Percentiles rank a stretch among this genome's conserved stretches.
Evolutionary conservation across 2,797 vertebrate genomes (phyloP).

Genomic region (Sparus aurata): DNA sequence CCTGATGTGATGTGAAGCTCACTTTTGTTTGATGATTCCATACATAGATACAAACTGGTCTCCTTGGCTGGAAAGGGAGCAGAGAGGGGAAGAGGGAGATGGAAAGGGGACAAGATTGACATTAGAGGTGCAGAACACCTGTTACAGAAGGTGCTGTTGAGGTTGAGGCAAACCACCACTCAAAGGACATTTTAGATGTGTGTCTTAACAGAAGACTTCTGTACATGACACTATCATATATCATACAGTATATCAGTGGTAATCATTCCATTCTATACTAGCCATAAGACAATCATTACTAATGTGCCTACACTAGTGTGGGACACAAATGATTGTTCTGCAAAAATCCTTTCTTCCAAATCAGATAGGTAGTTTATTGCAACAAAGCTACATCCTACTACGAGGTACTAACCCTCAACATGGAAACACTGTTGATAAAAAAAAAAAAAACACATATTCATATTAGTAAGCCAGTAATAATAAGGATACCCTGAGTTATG

Average conservation of each 20-base stretch:
- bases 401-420: background rate
- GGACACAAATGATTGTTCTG: background rate
- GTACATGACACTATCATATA: too few relatives aligned
- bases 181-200: background rate
- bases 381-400: background rate
- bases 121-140: constrained; percentile 54
- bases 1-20: constrained; percentile 83
- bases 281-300: background rate
- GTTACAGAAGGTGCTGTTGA: constrained; percentile 37
- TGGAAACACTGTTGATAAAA: background rate
- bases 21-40: constrained; percentile 86
- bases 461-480: background rate
- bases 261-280: background rate
- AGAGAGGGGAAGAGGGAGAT: constrained; percentile 49
- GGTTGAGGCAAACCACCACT: constrained; percentile 11
- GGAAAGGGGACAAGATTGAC: constrained; percentile 45
- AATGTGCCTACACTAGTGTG: background rate
- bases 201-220: background rate
- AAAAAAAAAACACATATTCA: background rate
- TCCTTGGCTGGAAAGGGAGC: constrained; percentile 76
- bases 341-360: background rate
- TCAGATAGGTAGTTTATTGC: background rate
- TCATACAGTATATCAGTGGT: background rate
- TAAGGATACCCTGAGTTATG: background rate
- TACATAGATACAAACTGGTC: constrained; percentile 86